Percentiles rank a stretch among this genome's conserved stretches.
Conservation (phyloP, 64 coral and sea anemone species). For the Montipora sp. region DNA sequence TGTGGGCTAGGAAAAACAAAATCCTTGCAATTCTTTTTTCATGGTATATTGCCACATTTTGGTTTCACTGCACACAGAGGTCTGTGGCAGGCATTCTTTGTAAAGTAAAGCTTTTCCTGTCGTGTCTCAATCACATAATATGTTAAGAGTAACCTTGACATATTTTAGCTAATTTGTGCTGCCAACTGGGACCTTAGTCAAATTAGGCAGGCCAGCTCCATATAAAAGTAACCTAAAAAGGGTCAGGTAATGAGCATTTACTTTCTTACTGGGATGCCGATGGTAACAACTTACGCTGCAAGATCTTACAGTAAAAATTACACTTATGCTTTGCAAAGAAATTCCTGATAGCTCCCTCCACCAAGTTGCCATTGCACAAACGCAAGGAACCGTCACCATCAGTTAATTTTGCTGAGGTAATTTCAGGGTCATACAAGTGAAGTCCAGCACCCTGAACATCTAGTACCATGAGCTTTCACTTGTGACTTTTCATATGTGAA, state of each 20-base stretch:
- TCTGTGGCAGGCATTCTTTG: too few relatives aligned
- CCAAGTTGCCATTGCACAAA: constrained; percentile 60
- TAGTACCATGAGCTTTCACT: constrained; percentile 28
- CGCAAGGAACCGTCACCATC: constrained; percentile 31
- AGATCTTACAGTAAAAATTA: constrained; percentile 31
- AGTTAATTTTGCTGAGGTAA: constrained; percentile 38
- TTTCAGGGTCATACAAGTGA: constrained; percentile 59
- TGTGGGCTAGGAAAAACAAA: too few relatives aligned
- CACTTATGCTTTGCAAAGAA: background rate
- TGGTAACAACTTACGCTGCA: background rate
- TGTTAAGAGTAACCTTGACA: background rate
- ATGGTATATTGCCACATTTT: too few relatives aligned
- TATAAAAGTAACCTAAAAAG: constrained; percentile 10
- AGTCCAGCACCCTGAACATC: constrained; percentile 42
- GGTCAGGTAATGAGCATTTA: constrained; percentile 2
- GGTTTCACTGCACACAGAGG: too few relatives aligned
- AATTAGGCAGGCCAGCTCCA: constrained; percentile 19
- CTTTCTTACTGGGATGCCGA: constrained; percentile 19
- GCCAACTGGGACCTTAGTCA: constrained; percentile 43
- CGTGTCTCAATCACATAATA: too few relatives aligned
- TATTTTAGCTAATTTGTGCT: constrained; percentile 46
- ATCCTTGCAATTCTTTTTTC: too few relatives aligned
- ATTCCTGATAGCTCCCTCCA: background rate
- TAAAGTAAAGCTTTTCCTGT: too few relatives aligned
- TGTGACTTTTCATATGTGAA: constrained; percentile 58